Percentiles rank a stretch among this genome's conserved stretches.
These are phyloP conservation scores for Chunga burmeisteri DNA, from an alignment of 2,113 vertebrate species.

Conservation along the genomic window DNA sequence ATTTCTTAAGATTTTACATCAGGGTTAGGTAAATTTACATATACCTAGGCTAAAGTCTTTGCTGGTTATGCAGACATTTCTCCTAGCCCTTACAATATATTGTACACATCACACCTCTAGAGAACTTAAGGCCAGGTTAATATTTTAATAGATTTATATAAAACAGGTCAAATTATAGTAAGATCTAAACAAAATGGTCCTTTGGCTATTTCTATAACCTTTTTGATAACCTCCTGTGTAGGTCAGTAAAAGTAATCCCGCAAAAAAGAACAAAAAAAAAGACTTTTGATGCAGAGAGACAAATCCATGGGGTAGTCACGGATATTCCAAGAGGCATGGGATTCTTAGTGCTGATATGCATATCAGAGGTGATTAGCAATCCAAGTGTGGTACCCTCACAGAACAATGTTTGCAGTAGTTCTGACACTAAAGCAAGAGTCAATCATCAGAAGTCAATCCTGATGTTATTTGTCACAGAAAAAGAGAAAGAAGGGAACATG, in stretches of 20 bases:
- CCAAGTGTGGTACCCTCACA: background rate
- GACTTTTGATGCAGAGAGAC: background rate
- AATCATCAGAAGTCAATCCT: background rate
- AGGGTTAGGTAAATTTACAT: slow-evolving; percentile 42
- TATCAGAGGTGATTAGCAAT: background rate
- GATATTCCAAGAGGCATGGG: background rate
- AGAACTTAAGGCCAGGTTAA: slow-evolving; percentile 25
- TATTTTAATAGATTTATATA: slow-evolving; percentile 22
- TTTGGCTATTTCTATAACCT: background rate
- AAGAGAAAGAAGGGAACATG: background rate
- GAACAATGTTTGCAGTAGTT: background rate
- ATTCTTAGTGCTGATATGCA: background rate
- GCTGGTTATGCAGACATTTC: slow-evolving; percentile 40
- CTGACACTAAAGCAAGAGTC: background rate
- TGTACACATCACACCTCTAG: background rate
- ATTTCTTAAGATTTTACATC: slow-evolving; percentile 23
- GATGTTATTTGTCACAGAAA: background rate
- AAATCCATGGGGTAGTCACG: background rate
- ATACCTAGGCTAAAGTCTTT: background rate
- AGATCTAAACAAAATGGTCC: background rate
- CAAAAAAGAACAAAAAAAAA: background rate
- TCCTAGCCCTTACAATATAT: background rate
- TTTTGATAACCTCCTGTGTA: background rate
- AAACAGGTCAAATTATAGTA: slow-evolving; percentile 42
- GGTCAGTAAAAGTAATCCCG: background rate